Conservation (phyloP, 1,140 invertebrate species). For the Pygmarrhopalites habei region DNA sequence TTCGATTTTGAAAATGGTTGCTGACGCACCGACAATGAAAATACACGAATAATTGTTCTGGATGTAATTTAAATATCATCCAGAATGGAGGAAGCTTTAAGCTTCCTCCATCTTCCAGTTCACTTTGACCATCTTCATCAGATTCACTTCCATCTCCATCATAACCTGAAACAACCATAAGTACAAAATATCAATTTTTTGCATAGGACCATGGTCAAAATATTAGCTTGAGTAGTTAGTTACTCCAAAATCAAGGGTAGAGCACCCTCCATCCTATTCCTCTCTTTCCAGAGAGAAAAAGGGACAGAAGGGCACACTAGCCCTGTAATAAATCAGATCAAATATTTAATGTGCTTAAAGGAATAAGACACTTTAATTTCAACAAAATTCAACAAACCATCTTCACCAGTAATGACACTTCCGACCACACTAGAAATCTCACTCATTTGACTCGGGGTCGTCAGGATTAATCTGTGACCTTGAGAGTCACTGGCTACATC, state of each 20-base stretch:
- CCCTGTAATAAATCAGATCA: too few relatives aligned
- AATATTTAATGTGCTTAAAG: too few relatives aligned
- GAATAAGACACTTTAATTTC: too few relatives aligned
- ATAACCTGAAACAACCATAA: slow-evolving; percentile 46
- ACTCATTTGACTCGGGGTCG: slow-evolving; percentile 45
- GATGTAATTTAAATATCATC: slow-evolving; percentile 60
- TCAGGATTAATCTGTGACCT: slow-evolving; percentile 5
- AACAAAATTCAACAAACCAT: slow-evolving; percentile 42
- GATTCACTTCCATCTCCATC: slow-evolving; percentile 58
- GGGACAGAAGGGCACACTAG: too few relatives aligned
- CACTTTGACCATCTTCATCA: slow-evolving; percentile 51
- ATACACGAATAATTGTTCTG: slow-evolving; percentile 57
- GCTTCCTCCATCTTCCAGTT: slow-evolving; percentile 4
- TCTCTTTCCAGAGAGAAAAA: too few relatives aligned
- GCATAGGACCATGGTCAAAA: too few relatives aligned
- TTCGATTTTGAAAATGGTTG: too few relatives aligned
- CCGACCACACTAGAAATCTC: slow-evolving; percentile 48
- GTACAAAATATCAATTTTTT: neutral
- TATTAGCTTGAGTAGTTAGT: too few relatives aligned
- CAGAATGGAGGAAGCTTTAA: slow-evolving; percentile 62
- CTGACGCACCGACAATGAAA: slow-evolving; percentile 55
- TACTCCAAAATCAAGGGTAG: too few relatives aligned
- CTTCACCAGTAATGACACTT: slow-evolving; percentile 47
- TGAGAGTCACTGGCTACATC: slow-evolving; percentile 22
- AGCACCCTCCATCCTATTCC: too few relatives aligned